Evolutionary conservation across 1,140 invertebrate species (phyloP).

Genomic region (Leptinotarsa lineolata): DNA sequence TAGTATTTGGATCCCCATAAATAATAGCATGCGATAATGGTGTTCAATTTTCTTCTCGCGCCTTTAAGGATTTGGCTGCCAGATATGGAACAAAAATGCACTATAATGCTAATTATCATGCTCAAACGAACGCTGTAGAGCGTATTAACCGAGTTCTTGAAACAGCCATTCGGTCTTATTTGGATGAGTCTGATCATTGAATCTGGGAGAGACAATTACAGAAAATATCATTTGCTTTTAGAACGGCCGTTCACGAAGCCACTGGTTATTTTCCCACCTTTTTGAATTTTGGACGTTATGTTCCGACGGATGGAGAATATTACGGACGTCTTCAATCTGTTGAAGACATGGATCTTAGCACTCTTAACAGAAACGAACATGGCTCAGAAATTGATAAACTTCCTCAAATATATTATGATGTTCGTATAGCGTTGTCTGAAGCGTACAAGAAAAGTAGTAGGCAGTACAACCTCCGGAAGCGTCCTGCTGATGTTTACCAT

Average conservation of each 20-base stretch:
- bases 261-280: conserved; percentile 20
- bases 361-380: too few relatives aligned
- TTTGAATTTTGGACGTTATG: conserved; percentile 22
- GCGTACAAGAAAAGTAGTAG: too few relatives aligned
- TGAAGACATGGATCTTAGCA: too few relatives aligned
- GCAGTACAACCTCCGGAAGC: too few relatives aligned
- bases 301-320: conserved; percentile 27
- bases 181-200: conserved; percentile 22
- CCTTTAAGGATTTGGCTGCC: too few relatives aligned
- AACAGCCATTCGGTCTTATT: conserved; percentile 32
- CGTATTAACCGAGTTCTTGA: conserved; percentile 28
- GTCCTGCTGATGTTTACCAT: too few relatives aligned
- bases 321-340: conserved; percentile 10
- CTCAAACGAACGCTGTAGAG: conserved; percentile 31
- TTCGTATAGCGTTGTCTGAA: too few relatives aligned
- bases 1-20: conserved; percentile 33
- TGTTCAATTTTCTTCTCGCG: conserved; percentile 18
- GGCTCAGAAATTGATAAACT: too few relatives aligned
- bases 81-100: conserved; percentile 22
- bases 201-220: conserved; percentile 30
- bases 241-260: conserved; percentile 30
- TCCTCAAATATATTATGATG: too few relatives aligned
- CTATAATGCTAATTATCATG: conserved; percentile 25
- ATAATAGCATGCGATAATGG: conserved; percentile 24
- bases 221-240: conserved; percentile 23